A percentile compares a stretch with the other conserved stretches of the same genome.
Conservation (phyloP, 2,797 vertebrate genomes). For the Balearica regulorum region DNA sequence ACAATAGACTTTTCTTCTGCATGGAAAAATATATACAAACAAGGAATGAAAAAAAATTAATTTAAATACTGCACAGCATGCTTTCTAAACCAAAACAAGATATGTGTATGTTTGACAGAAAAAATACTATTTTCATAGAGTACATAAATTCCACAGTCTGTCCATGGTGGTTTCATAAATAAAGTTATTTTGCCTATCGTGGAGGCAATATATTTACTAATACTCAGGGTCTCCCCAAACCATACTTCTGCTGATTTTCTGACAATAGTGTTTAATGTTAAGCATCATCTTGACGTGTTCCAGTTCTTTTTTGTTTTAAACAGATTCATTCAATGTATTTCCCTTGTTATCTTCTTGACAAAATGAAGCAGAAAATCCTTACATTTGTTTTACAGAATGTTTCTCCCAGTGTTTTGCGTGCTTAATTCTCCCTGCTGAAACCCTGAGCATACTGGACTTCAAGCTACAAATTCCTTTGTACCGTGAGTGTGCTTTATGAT, state of each 20-base stretch:
- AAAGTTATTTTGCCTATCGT: neutral
- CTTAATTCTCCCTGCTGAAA: neutral
- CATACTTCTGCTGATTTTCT: neutral
- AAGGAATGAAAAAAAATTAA: constrained; percentile 5
- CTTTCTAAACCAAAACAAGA: neutral
- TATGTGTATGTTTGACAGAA: neutral
- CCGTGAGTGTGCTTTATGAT: fast-evolving
- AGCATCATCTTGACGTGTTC: neutral
- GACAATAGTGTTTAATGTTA: neutral
- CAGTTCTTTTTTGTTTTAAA: neutral
- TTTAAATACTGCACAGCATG: neutral
- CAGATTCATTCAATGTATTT: neutral
- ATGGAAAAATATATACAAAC: constrained; percentile 8
- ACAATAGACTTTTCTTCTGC: constrained; percentile 54
- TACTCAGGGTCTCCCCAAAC: neutral
- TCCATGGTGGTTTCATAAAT: neutral
- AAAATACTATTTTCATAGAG: neutral
- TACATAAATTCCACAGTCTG: neutral
- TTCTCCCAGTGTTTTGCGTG: neutral
- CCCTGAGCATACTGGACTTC: neutral
- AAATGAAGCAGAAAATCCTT: neutral
- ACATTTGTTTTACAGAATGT: neutral
- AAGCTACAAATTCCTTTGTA: neutral
- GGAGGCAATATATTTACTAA: neutral
- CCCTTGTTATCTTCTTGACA: neutral